Percentiles rank a stretch among this genome's conserved stretches.
Evolutionary conservation across 1,140 invertebrate genomes (phyloP).

Genomic region (Megalonaias nervosa): DNA sequence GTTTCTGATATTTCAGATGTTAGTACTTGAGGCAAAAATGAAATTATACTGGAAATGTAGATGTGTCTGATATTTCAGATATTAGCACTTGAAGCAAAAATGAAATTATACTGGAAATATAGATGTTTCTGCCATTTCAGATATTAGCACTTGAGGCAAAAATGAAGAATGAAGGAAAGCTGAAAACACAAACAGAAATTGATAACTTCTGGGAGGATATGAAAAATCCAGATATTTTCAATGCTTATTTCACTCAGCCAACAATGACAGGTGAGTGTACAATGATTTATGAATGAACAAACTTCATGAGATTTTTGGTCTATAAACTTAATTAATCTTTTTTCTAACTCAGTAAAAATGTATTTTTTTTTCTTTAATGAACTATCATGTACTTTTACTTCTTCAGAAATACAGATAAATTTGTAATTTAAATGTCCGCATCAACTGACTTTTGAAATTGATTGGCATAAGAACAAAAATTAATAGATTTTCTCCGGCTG

Average conservation of each 20-base stretch:
- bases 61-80: conserved; percentile 38
- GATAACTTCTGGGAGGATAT: conserved; percentile 56
- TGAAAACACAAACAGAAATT: conserved; percentile 54
- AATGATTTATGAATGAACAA: not conserved
- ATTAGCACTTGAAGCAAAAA: conserved; percentile 48
- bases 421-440: no score
- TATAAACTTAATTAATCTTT: not conserved
- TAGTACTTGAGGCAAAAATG: conserved; percentile 51
- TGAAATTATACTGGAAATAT: not conserved
- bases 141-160: conserved; percentile 58
- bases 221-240: conserved; percentile 55
- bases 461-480: no score
- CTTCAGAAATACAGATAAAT: not conserved
- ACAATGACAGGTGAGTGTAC: conserved; percentile 39
- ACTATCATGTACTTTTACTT: not conserved
- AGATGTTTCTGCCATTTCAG: conserved; percentile 28
- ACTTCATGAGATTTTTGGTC: not conserved
- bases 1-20: conserved; percentile 39
- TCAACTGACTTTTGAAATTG: no score
- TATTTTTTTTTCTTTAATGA: not conserved
- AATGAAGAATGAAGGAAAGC: conserved; percentile 55
- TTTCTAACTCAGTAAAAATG: not conserved
- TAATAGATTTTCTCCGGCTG: no score
- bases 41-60: not conserved
- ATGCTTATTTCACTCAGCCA: conserved; percentile 48